Base-by-base conservation (phyloP, 1,140 invertebrate species). In the Nomia melanderi region DNA sequence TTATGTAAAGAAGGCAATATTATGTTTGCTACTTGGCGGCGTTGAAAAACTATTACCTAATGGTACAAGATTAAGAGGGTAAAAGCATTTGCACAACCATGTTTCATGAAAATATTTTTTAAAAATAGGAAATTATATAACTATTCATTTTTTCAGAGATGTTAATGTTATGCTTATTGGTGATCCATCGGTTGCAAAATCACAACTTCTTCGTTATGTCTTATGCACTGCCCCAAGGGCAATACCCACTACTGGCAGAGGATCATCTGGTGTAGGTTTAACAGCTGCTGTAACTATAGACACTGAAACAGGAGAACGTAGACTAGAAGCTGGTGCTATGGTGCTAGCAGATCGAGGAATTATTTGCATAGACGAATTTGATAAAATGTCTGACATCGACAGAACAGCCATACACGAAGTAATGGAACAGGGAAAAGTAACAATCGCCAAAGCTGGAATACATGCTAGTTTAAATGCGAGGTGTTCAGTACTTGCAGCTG, bases 341-440 rank as follows among this genome's bases (percentile, higher is more conserved):
- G 99, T 99, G n/a, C 90, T 99, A 33, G 99, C 98, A 0, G 99
- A 99, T 93, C 93, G 98, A 66, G 99, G 99, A 29, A 97, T 99
- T 59, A 98, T 99, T 63, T 99, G 99, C 89, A 99, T 99, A 90
- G 99, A 99, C 92, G 99, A 99, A 93, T 99, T 99, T 92, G 99
- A 99, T 93, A 99, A 99, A 93, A 99, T 99, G 99, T 98, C 98
- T n/a, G 99, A 99, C 89, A 97, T 99, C 70, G 99, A 99, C 93
- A 94, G 99, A 86, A 99, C 99, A 20, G 98, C 99, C 29, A 99
- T 99, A 79, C 99, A 99, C 90, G 99, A 99, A 94, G 98, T 99
- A 4, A 98, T 98, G 97, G 97, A 98, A 93, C 97, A 98, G 90
- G 97, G 97, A 27, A 94, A 97, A 86, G 98, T 99, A 1, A 99